Base-by-base conservation (phyloP, 2,797 vertebrate genomes). In the Botia almorhae region DNA sequence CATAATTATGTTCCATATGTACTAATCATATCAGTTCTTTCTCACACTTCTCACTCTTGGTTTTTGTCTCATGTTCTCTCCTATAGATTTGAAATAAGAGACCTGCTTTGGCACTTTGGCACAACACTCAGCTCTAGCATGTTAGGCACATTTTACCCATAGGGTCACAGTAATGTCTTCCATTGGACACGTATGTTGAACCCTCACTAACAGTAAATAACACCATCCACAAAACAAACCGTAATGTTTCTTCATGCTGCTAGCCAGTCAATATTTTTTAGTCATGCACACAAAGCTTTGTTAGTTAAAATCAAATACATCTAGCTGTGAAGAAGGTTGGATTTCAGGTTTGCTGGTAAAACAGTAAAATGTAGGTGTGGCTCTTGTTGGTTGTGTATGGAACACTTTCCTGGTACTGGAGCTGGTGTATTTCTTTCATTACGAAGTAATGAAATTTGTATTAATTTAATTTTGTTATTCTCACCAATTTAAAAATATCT, bases 1-100 rank as follows among this genome's bases (percentile, higher is more conserved):
- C 46, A 61, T 76, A 76, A 84, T 75, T 67, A 76, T 82, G 48
- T 78, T 73, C 50, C 1, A 53, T 21, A 69, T 58, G 14, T 65
- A 73, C 51, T 23, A 61, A 64, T 82, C 43, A 75, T 79, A 7
- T 29, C 14, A 14, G n/a, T 65, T 63, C 29, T 71, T 51, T 39
- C 64, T 53, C 8, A 46, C 43, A 46, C 65, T 56, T 70, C 6
- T 16, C 19, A 10, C 21, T 14, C 43, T 64, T 17, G 39, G 50
- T 64, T 70, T 26, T 17, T 16, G 5, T 39, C 61, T 56, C 2
- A 43, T 74, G 68, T 68, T 82, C 36, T 53, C 46, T 63, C 33
- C 63, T 16, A 55, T 23, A 21, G 33, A 58, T 58, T 39, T 14
- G 13, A 74, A 76, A 53, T 29, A 4, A 76, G 46, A 69, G 48